Conservation (phyloP, 2,888 invertebrate species). For the Anodontia alba region DNA sequence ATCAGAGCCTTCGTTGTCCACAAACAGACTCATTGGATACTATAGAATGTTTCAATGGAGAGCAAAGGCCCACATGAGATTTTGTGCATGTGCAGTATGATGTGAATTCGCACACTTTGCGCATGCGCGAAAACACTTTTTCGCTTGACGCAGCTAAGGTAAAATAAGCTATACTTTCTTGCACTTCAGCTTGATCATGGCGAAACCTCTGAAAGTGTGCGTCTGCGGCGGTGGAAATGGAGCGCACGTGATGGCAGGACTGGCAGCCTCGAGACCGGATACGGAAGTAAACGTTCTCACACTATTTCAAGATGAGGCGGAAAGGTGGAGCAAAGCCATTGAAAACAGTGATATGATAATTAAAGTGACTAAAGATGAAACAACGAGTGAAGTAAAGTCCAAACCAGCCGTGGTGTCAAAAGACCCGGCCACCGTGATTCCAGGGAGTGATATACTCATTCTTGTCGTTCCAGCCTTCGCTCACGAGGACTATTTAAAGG, state of each 20-base stretch:
- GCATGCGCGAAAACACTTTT: no score
- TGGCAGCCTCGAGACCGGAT: slow-evolving; percentile 67
- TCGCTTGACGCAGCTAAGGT: no score
- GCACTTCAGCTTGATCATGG: slow-evolving; percentile 25
- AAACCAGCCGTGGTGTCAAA: slow-evolving; percentile 68
- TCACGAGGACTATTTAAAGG: slow-evolving; percentile 73
- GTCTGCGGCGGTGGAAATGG: slow-evolving; percentile 78
- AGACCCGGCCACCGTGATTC: slow-evolving; percentile 67
- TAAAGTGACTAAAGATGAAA: slow-evolving; percentile 46
- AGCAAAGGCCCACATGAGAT: no score
- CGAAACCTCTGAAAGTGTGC: slow-evolving; percentile 59
- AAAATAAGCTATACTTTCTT: no score
- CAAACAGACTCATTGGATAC: no score
- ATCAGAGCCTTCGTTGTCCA: no score
- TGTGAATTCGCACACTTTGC: no score
- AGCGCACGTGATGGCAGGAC: slow-evolving; percentile 75
- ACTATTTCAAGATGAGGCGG: slow-evolving; percentile 74
- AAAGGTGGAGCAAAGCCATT: slow-evolving; percentile 66
- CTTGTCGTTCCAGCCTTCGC: slow-evolving; percentile 74
- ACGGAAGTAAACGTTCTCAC: slow-evolving; percentile 72
- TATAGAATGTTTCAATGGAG: no score
- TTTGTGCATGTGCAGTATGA: no score
- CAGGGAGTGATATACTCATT: slow-evolving; percentile 72
- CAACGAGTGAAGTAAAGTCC: slow-evolving; percentile 53
- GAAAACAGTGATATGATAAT: slow-evolving; percentile 57